A percentile compares a stretch with the other conserved stretches of the same genome.
These are phyloP conservation scores for Cotesia typhae DNA, from an alignment of 1,140 invertebrate genomes.

Conservation along the genomic window DNA sequence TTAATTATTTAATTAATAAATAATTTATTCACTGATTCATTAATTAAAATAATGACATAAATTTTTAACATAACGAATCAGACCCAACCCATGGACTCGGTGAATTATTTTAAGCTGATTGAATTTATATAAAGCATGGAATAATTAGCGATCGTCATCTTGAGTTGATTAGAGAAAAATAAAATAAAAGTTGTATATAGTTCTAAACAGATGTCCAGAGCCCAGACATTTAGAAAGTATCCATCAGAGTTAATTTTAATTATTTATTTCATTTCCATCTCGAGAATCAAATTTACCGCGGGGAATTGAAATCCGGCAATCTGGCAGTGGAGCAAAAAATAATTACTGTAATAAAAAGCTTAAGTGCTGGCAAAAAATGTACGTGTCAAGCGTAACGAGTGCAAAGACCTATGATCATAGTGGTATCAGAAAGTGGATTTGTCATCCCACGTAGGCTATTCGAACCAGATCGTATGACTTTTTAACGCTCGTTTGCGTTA, in stretches of 20 bases:
- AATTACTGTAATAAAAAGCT: neutral
- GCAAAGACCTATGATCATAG: slow-evolving; percentile 36
- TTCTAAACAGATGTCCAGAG: slow-evolving; percentile 18
- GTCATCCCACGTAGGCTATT: slow-evolving; percentile 47
- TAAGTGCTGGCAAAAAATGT: neutral
- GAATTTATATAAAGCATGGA: too few relatives aligned
- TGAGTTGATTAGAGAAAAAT: too few relatives aligned
- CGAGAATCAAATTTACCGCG: slow-evolving; percentile 8
- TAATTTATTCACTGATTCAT: slow-evolving; percentile 16
- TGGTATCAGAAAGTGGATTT: slow-evolving; percentile 48
- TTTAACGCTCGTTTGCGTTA: slow-evolving; percentile 24
- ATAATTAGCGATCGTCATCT: too few relatives aligned
- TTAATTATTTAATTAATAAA: too few relatives aligned
- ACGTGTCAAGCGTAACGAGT: slow-evolving; percentile 8
- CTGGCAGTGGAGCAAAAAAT: neutral
- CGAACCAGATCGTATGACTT: slow-evolving; percentile 21
- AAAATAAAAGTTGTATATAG: too few relatives aligned
- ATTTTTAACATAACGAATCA: too few relatives aligned
- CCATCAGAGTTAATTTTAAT: neutral
- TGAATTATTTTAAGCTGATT: too few relatives aligned
- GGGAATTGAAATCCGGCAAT: neutral
- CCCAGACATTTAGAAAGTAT: slow-evolving; percentile 41
- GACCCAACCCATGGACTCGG: too few relatives aligned
- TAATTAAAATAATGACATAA: slow-evolving; percentile 6
- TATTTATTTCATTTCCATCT: slow-evolving; percentile 11